A percentile compares a stretch with the other conserved stretches of the same genome.
Evolutionary conservation across 2,888 invertebrate species (phyloP).

Genomic region (Unio delphinus): DNA sequence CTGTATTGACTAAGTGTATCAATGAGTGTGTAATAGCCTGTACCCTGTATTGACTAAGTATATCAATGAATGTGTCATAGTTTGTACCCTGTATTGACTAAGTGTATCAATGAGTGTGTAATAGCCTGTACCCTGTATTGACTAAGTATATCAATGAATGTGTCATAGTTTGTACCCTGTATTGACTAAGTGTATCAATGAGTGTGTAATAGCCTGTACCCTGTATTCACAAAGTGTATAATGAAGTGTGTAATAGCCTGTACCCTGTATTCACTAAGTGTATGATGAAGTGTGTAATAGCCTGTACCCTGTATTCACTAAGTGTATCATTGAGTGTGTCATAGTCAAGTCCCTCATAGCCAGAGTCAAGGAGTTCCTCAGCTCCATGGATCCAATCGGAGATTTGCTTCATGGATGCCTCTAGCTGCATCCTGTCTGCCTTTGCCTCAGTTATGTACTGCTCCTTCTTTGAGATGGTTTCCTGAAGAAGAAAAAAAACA

Average conservation of each 20-base stretch:
- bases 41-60: constrained; percentile 88
- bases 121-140: constrained; percentile 81
- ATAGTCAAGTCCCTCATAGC: constrained; percentile 89
- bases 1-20: constrained; percentile 79
- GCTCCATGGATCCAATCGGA: constrained; percentile 64
- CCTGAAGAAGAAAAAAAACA: constrained; percentile 32
- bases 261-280: constrained; percentile 75
- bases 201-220: constrained; percentile 62
- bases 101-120: no score
- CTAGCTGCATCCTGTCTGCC: constrained; percentile 56
- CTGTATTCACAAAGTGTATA: constrained; percentile 90
- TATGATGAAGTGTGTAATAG: no score
- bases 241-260: constrained; percentile 89
- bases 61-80: constrained; percentile 81
- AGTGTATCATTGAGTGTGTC: constrained; percentile 86
- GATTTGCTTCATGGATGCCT: constrained; percentile 56
- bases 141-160: constrained; percentile 84
- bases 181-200: constrained; percentile 74
- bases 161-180: constrained; percentile 80
- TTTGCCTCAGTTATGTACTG: constrained; percentile 56
- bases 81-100: constrained; percentile 80
- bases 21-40: no score
- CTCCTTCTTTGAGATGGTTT: constrained; percentile 58
- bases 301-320: constrained; percentile 83
- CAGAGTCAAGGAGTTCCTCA: constrained; percentile 73